Evolutionary conservation across 2,113 vertebrate species (phyloP).

Genomic region (Oreochromis tanganicae): DNA sequence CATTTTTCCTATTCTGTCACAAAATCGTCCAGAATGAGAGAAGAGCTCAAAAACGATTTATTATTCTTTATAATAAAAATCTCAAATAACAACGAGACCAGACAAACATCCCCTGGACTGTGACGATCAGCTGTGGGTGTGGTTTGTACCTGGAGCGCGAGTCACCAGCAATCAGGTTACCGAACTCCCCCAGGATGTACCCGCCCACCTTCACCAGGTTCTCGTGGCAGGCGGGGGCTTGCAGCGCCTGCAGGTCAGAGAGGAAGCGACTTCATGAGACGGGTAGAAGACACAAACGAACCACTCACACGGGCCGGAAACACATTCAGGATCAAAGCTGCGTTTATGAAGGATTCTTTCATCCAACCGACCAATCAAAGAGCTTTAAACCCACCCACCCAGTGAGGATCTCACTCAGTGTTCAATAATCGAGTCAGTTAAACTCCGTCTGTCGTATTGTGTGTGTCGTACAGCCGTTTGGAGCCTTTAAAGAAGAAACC

Average conservation of each 20-base stretch:
- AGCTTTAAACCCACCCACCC: not conserved
- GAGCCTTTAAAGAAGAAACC: not conserved
- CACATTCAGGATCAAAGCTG: not conserved
- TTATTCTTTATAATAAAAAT: not conserved
- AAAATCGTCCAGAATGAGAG: not conserved
- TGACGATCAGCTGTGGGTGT: not conserved
- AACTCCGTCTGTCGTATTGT: not conserved
- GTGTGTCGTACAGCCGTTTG: not conserved
- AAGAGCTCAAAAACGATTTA: accelerated
- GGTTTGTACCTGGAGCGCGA: constrained; percentile 83
- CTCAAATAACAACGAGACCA: not conserved
- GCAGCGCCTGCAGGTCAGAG: constrained; percentile 74
- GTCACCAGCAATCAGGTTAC: constrained; percentile 90
- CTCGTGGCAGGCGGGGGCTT: constrained; percentile 91
- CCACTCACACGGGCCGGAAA: not conserved
- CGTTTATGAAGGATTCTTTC: not conserved
- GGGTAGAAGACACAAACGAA: not conserved
- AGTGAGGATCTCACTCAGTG: not conserved
- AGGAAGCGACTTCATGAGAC: not conserved
- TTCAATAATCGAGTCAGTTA: not conserved
- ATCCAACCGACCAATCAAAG: not conserved
- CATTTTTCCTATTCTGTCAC: not conserved
- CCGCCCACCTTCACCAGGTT: constrained; percentile 96
- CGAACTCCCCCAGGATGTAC: constrained; percentile 91
- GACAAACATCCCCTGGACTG: not conserved